Conservation (phyloP, 2,888 invertebrate genomes). For the Oligia strigilis region DNA sequence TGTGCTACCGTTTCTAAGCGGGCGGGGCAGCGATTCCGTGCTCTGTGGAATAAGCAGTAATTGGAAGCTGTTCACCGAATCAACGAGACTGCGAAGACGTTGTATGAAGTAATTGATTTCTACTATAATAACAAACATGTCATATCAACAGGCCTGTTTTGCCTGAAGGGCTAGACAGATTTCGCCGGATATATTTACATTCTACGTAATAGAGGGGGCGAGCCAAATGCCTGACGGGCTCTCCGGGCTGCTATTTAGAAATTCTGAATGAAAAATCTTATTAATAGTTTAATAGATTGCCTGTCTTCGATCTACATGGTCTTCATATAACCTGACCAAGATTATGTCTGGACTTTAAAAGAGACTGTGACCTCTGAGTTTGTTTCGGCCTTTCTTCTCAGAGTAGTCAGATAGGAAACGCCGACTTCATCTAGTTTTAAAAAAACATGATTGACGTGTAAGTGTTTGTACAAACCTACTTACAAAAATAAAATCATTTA, state of each 20-base stretch:
- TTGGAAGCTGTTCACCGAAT: constrained; percentile 40
- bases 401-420: too few species aligned
- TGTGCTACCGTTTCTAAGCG: neutral
- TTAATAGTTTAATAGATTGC: too few species aligned
- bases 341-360: too few species aligned
- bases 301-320: too few species aligned
- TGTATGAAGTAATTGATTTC: constrained; percentile 28
- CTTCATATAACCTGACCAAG: too few species aligned
- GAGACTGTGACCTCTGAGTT: too few species aligned
- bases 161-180: neutral
- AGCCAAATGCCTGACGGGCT: neutral
- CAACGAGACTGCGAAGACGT: neutral
- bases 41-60: constrained; percentile 46
- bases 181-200: neutral
- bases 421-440: too few species aligned
- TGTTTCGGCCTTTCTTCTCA: too few species aligned
- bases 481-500: too few species aligned
- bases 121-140: constrained; percentile 1
- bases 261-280: too few species aligned
- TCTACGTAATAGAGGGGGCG: neutral
- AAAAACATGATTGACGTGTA: too few species aligned
- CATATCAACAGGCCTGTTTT: neutral
- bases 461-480: too few species aligned
- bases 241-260: neutral
- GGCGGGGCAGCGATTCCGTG: neutral